A percentile compares a stretch with the other conserved stretches of the same genome.
phyloP scores from a whole-genome alignment of 2,797 vertebrate genomes.

The Pelochelys cantorii region DNA sequence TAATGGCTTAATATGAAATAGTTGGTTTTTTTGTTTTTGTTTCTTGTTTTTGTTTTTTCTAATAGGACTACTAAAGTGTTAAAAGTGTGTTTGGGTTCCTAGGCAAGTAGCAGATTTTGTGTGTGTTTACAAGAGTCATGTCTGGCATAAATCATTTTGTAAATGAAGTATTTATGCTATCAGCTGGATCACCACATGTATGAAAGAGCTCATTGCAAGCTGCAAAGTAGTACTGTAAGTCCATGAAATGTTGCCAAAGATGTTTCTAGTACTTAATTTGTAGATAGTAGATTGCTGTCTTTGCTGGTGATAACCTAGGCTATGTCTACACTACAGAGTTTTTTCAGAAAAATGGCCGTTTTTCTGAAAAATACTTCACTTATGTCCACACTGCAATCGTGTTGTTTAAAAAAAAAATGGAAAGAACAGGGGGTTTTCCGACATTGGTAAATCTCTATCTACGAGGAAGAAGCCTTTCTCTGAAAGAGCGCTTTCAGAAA shows the following conservation, averaged over 20 bases:
- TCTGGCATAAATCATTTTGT: constrained; percentile 13
- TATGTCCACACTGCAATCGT: too few species aligned
- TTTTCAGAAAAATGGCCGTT: too few species aligned
- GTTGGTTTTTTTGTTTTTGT: neutral
- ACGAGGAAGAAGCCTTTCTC: too few species aligned
- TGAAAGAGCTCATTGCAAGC: neutral
- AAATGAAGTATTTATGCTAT: neutral
- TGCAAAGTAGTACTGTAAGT: neutral
- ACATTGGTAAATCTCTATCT: too few species aligned
- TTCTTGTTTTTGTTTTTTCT: neutral
- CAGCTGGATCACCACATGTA: neutral
- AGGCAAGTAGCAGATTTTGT: neutral
- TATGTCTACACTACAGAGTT: too few species aligned
- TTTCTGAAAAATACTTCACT: too few species aligned
- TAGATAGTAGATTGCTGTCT: constrained; percentile 41
- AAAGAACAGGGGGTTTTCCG: too few species aligned
- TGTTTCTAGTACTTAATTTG: constrained; percentile 41
- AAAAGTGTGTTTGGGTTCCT: neutral
- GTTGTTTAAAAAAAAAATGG: too few species aligned
- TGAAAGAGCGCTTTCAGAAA: too few species aligned
- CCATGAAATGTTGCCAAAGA: constrained; percentile 8
- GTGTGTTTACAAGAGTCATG: neutral
- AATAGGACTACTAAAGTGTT: neutral
- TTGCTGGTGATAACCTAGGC: neutral
- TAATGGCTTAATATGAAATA: neutral